A percentile compares a stretch with the other conserved stretches of the same genome.
Conservation (phyloP, 2,113 vertebrate species). For the Toxotes chatareus region DNA sequence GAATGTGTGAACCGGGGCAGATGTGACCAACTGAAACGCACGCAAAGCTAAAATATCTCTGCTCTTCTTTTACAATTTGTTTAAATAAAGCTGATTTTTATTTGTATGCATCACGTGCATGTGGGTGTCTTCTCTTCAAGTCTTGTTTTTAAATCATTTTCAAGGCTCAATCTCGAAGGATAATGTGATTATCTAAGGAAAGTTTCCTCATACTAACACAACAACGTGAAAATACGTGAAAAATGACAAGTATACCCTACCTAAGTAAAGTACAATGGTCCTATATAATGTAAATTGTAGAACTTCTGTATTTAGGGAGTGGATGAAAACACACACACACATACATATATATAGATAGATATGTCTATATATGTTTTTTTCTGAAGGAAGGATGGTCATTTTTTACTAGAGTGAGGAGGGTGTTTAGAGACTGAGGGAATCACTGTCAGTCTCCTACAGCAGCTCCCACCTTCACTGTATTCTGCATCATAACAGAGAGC, state of each 20-base stretch:
- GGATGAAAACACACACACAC: no score
- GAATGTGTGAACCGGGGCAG: not conserved
- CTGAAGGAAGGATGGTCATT: no score
- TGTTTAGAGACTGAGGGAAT: no score
- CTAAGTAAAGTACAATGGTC: not conserved
- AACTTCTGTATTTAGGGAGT: not conserved
- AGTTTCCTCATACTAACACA: no score
- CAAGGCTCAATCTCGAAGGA: not conserved
- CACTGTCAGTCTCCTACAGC: no score
- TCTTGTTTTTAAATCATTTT: not conserved
- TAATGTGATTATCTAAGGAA: no score
- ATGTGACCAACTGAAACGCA: not conserved
- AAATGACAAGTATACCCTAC: not conserved
- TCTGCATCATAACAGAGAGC: no score
- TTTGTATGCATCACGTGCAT: not conserved
- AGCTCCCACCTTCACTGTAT: no score
- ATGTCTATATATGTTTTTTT: no score
- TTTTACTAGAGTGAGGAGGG: no score
- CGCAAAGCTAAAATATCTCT: not conserved
- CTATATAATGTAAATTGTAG: not conserved
- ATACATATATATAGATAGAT: no score
- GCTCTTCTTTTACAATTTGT: not conserved
- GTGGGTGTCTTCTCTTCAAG: not conserved
- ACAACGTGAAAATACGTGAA: no score
- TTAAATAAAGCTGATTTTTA: constrained; percentile 41